Evolutionary conservation across 2,888 invertebrate species (phyloP).

Genomic region (Lampropteryx suffumata): DNA sequence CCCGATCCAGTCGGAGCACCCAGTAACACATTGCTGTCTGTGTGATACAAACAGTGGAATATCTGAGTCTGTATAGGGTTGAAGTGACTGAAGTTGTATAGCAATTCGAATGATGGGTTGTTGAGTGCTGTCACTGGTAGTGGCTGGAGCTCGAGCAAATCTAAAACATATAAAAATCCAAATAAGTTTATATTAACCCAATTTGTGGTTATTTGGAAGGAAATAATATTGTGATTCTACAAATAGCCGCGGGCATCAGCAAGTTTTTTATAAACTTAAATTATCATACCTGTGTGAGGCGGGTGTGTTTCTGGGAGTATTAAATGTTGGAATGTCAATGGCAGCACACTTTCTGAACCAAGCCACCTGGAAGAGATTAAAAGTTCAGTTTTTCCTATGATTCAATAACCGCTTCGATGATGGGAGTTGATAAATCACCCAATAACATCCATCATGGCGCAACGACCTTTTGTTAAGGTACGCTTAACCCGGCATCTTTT

Average conservation of each 20-base stretch:
- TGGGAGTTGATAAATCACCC: no score
- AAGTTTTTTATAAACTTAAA: neutral
- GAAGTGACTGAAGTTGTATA: slow-evolving; percentile 97
- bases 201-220: no score
- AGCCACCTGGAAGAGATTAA: slow-evolving; percentile 72
- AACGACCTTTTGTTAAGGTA: no score
- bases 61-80: slow-evolving; percentile 99
- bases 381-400: no score
- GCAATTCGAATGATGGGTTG: slow-evolving; percentile 88
- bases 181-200: no score
- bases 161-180: slow-evolving; percentile 64
- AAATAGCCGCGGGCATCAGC: no score
- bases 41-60: slow-evolving; percentile 97
- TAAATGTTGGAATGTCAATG: slow-evolving; percentile 91
- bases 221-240: no score
- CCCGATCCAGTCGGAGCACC: slow-evolving; percentile 99
- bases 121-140: slow-evolving; percentile 92
- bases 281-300: slow-evolving; percentile 89
- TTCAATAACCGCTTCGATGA: no score
- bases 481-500: no score
- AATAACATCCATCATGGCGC: no score
- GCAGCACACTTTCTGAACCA: slow-evolving; percentile 82
- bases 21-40: slow-evolving; percentile 95
- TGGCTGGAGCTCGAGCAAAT: slow-evolving; percentile 95
- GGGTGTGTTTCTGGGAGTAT: slow-evolving; percentile 96